These are phyloP conservation scores for Pundamilia nyererei DNA, from an alignment of 2,113 vertebrate species.

Conservation along the genomic window DNA sequence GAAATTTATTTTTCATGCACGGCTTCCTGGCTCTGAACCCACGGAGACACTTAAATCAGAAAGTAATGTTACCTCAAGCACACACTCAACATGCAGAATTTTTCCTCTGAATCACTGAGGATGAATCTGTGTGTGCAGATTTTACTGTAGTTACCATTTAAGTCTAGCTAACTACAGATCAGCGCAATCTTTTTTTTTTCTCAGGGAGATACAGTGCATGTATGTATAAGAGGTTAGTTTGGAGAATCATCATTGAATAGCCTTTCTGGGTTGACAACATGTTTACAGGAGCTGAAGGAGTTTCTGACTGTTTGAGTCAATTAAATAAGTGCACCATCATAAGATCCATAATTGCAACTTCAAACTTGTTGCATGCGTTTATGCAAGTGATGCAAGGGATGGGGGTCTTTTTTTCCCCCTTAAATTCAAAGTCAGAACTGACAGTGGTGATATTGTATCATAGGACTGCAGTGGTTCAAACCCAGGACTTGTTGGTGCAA, in stretches of 20 bases:
- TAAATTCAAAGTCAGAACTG: background rate
- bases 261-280: background rate
- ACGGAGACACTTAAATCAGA: background rate
- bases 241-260: background rate
- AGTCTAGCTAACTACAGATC: background rate
- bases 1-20: background rate
- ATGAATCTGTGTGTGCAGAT: background rate
- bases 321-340: background rate
- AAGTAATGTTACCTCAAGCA: background rate
- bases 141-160: background rate
- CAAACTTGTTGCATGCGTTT: background rate
- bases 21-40: background rate
- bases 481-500: background rate
- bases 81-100: background rate
- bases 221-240: background rate
- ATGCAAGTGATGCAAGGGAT: background rate
- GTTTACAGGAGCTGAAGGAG: background rate
- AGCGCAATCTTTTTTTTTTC: accelerated
- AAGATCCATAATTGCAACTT: background rate
- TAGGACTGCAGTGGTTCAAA: background rate
- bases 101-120: background rate
- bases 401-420: background rate
- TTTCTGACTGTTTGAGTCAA: background rate
- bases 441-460: background rate
- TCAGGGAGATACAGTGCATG: background rate